These are phyloP conservation scores for Sylvietta virens DNA, from an alignment of 2,113 vertebrate genomes.

Conservation along the genomic window DNA sequence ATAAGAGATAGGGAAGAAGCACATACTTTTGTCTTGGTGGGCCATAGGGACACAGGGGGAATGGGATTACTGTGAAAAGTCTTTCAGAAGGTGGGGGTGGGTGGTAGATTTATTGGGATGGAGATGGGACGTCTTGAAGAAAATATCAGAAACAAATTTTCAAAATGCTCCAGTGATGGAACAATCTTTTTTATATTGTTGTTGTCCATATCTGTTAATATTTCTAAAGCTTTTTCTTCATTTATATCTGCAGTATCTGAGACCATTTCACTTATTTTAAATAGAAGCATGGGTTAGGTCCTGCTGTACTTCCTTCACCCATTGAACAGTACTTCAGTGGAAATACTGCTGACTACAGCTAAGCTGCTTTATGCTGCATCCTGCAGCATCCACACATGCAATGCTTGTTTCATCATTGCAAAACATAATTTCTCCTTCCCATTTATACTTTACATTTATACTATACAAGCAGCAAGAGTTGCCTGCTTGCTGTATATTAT, in stretches of 20 bases:
- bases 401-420: not conserved
- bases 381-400: not conserved
- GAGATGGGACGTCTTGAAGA: not conserved
- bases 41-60: not conserved
- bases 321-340: not conserved
- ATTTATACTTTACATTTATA: not conserved
- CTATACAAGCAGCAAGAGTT: no score
- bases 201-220: not conserved
- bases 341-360: not conserved
- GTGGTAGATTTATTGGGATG: not conserved
- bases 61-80: not conserved
- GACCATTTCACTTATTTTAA: not conserved
- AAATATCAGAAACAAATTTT: not conserved
- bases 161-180: not conserved
- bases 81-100: not conserved
- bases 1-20: rapidly evolving
- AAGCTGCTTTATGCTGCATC: not conserved
- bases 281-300: not conserved
- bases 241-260: not conserved
- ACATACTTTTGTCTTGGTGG: not conserved
- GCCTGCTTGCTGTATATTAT: not conserved
- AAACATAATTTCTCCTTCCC: not conserved
- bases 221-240: not conserved
- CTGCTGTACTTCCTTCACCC: not conserved
- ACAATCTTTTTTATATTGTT: not conserved